phyloP scores from a whole-genome alignment of 2,888 invertebrate genomes.

The Nematopogon swammerdamellus region DNA sequence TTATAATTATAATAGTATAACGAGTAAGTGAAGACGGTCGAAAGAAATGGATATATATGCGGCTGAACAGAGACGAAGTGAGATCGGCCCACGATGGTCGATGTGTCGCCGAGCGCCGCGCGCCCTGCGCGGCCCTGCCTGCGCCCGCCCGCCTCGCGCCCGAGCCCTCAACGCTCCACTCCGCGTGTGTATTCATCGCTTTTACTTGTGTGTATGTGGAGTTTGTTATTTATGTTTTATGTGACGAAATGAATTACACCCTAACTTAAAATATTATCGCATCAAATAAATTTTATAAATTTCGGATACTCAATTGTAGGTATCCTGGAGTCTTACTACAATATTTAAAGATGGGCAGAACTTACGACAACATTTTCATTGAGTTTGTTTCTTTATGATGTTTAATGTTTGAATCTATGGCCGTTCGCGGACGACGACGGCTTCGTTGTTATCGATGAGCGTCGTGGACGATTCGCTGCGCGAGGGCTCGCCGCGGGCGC shows the following conservation, averaged over 20 bases:
- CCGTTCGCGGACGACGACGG: conserved; percentile 39
- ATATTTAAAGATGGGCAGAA: conserved; percentile 11
- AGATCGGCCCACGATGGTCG: neutral
- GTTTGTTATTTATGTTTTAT: conserved; percentile 46
- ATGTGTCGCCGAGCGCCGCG: neutral
- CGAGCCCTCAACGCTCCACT: conserved; percentile 14
- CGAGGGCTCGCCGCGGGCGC: neutral
- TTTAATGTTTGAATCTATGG: conserved; percentile 51
- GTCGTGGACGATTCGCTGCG: neutral
- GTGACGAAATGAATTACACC: conserved; percentile 36
- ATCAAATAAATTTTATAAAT: conserved; percentile 56
- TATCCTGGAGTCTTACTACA: conserved; percentile 56
- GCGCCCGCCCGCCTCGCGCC: conserved; percentile 15
- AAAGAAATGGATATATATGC: conserved; percentile 33
- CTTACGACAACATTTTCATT: conserved; percentile 22
- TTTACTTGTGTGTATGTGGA: conserved; percentile 42
- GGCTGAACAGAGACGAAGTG: conserved; percentile 8
- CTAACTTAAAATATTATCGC: conserved; percentile 52
- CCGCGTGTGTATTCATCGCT: conserved; percentile 30
- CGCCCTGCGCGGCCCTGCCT: conserved; percentile 7
- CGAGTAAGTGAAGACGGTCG: conserved; percentile 12
- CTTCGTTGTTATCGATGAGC: conserved; percentile 44
- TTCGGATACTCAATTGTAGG: conserved; percentile 55
- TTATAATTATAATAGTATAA: conserved; percentile 52
- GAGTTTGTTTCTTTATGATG: conserved; percentile 53